Evolutionary conservation across 2,113 vertebrate species (phyloP).

Genomic region (Colinus virginianus): DNA sequence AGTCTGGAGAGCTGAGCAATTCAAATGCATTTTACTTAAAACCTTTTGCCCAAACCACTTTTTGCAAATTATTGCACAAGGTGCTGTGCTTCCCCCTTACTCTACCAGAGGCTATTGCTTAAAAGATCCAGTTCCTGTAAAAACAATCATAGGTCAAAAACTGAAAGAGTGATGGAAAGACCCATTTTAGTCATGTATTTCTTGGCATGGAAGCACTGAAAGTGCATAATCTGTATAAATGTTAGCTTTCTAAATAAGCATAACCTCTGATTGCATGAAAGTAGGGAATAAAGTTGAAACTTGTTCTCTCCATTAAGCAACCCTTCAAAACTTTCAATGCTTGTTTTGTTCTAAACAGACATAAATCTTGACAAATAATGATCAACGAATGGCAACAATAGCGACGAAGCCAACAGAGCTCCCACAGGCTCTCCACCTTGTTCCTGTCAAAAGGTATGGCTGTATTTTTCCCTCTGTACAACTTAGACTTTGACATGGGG

Average conservation of each 20-base stretch:
- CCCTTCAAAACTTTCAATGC: conserved; percentile 17
- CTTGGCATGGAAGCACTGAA: conserved; percentile 68
- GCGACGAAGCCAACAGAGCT: neutral
- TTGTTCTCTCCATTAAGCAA: conserved; percentile 43
- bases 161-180: conserved; percentile 62
- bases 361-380: neutral
- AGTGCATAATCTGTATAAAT: conserved; percentile 73
- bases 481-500: neutral
- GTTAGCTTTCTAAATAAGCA: conserved; percentile 78
- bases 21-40: conserved; percentile 19
- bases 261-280: conserved; percentile 66
- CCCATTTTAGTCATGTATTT: conserved; percentile 69
- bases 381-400: neutral
- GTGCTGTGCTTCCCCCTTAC: conserved; percentile 34
- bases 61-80: conserved; percentile 67
- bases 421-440: neutral
- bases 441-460: neutral
- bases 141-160: conserved; percentile 76
- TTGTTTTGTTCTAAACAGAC: conserved; percentile 34
- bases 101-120: conserved; percentile 59
- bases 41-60: conserved; percentile 54
- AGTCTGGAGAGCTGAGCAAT: conserved; percentile 6
- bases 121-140: conserved; percentile 76
- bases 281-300: conserved; percentile 48
- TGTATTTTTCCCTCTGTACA: neutral